Conservation (phyloP, 2,888 invertebrate genomes). For the Tenthredo scrophulariae region DNA sequence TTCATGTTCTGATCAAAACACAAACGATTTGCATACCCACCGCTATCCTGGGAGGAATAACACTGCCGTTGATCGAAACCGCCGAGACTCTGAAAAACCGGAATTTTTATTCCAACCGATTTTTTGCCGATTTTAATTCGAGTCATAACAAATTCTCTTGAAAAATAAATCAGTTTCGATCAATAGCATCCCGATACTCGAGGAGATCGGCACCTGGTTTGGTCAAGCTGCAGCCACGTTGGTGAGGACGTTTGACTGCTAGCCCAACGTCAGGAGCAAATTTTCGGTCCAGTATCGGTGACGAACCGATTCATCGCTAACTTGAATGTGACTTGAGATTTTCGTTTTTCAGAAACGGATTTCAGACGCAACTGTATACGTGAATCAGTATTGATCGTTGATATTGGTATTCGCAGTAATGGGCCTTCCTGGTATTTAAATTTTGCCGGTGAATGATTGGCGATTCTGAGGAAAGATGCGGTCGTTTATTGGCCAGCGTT, state of each 20-base stretch:
- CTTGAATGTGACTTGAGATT: background rate
- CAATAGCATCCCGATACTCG: background rate
- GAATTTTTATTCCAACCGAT: background rate
- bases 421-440: background rate
- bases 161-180: background rate
- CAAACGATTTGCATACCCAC: constrained; percentile 38
- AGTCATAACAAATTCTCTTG: background rate
- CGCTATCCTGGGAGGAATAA: background rate
- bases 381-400: background rate
- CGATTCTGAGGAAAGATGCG: background rate
- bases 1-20: background rate
- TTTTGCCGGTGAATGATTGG: background rate
- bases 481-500: background rate
- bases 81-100: background rate
- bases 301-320: background rate
- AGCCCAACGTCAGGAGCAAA: constrained; percentile 44
- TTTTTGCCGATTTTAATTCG: background rate
- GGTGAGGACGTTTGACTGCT: constrained; percentile 38
- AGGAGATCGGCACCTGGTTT: background rate
- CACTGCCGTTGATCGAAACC: background rate
- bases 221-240: constrained; percentile 16
- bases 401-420: background rate
- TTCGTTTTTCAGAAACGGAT: background rate
- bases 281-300: background rate
- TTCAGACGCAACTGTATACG: background rate